phyloP scores from a whole-genome alignment of 1,140 invertebrate genomes.

The Cephus cinctus region DNA sequence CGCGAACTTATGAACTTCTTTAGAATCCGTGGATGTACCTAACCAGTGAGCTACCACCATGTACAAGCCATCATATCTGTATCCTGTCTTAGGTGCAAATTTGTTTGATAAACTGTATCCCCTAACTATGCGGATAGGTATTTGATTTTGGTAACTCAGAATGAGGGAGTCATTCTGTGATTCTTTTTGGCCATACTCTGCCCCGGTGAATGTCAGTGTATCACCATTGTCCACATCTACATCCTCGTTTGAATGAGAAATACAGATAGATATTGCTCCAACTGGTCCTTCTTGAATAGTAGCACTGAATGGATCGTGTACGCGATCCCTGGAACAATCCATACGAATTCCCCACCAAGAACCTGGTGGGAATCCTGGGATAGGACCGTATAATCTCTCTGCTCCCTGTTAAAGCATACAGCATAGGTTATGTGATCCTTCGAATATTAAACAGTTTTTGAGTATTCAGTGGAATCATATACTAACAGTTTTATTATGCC shows the following conservation, averaged over 20 bases:
- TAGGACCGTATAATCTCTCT: constrained; percentile 39
- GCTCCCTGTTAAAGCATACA: constrained; percentile 22
- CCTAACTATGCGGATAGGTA: constrained; percentile 44
- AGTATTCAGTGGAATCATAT: not conserved
- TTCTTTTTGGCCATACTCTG: constrained; percentile 22
- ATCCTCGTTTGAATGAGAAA: constrained; percentile 27
- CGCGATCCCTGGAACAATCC: constrained; percentile 43
- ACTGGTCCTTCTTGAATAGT: constrained; percentile 44
- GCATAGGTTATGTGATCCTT: constrained; percentile 15
- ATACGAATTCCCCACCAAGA: constrained; percentile 53
- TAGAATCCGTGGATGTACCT: constrained; percentile 25
- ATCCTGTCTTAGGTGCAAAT: constrained; percentile 47
- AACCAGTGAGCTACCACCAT: constrained; percentile 42
- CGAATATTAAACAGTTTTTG: not conserved
- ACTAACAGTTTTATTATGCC: constrained; percentile 10
- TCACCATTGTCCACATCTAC: constrained; percentile 46
- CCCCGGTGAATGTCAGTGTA: constrained; percentile 42
- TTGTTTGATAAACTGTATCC: constrained; percentile 43
- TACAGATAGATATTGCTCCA: constrained; percentile 45
- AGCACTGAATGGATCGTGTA: constrained; percentile 42
- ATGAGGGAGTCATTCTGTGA: constrained; percentile 31
- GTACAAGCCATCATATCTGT: constrained; percentile 50
- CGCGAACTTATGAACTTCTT: constrained; percentile 43
- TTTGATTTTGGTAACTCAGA: constrained; percentile 39
- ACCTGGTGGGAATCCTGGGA: constrained; percentile 36